Evolutionary conservation across 2,888 invertebrate genomes (phyloP).

Genomic region (Andricus curvator): DNA sequence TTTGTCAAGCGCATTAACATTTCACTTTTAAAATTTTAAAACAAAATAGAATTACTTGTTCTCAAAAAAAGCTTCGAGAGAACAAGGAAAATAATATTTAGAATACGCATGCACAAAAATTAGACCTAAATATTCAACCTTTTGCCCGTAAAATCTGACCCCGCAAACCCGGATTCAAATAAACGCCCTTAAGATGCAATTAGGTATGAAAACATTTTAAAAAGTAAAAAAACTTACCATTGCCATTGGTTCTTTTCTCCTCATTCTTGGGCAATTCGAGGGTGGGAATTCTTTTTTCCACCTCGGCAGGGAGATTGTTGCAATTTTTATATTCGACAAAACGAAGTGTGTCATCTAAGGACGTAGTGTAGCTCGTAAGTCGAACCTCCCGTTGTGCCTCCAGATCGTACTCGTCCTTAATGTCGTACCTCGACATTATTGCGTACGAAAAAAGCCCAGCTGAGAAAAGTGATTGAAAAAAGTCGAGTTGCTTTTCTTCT

Average conservation of each 20-base stretch:
- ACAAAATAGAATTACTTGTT: too few species aligned
- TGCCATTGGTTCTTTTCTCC: constrained; percentile 55
- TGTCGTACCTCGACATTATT: constrained; percentile 70
- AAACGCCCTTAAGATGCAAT: too few species aligned
- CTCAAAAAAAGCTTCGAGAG: too few species aligned
- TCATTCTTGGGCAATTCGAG: constrained; percentile 53
- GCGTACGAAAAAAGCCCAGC: background rate
- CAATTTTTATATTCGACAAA: constrained; percentile 58
- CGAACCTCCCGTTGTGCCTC: constrained; percentile 68
- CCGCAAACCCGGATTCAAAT: too few species aligned
- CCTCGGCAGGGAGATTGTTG: constrained; percentile 54
- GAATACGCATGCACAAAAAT: too few species aligned
- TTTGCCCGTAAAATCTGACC: too few species aligned
- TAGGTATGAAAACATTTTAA: too few species aligned
- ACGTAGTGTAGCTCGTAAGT: constrained; percentile 69
- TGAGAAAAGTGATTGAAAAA: background rate
- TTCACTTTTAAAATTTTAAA: too few species aligned
- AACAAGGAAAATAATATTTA: too few species aligned
- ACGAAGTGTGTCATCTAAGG: constrained; percentile 61
- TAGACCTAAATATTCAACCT: too few species aligned
- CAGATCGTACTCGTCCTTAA: constrained; percentile 66
- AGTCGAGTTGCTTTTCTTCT: constrained; percentile 3
- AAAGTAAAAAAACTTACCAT: constrained; percentile 57
- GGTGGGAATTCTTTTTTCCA: constrained; percentile 62
- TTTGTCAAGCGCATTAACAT: too few species aligned